phyloP scores from a whole-genome alignment of 2,888 invertebrate species.

The Cordilura impudica region DNA sequence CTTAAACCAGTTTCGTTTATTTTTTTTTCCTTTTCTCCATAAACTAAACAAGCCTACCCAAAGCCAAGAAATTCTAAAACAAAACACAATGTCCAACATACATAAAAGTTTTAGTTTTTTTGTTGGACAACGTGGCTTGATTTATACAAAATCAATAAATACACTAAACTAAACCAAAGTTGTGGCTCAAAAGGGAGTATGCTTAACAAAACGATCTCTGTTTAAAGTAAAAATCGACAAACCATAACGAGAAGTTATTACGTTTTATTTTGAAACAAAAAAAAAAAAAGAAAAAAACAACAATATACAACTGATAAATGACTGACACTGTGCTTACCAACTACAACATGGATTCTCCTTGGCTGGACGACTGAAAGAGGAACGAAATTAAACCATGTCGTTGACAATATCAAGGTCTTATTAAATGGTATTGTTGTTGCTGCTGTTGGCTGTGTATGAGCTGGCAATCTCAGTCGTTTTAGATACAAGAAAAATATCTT shows the following conservation, averaged over 20 bases:
- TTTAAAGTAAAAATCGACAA: conserved; percentile 49
- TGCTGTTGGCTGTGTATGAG: not conserved
- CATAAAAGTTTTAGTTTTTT: not conserved
- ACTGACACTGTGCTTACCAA: not conserved
- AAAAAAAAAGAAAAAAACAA: not conserved
- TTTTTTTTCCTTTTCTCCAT: too few species aligned
- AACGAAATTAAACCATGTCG: conserved; percentile 54
- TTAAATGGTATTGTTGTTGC: not conserved
- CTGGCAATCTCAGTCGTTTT: conserved; percentile 2
- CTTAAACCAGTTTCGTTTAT: conserved; percentile 52
- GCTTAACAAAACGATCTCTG: too few species aligned
- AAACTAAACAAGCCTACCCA: not conserved
- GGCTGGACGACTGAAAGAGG: not conserved
- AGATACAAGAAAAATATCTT: not conserved
- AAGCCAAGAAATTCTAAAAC: conserved; percentile 28
- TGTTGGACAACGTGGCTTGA: conserved; percentile 58
- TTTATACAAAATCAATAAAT: conserved; percentile 60
- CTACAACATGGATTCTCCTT: not conserved
- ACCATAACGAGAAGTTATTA: conserved; percentile 53
- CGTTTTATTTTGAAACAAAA: conserved; percentile 31
- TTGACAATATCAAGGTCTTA: conserved; percentile 66
- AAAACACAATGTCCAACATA: conserved; percentile 26
- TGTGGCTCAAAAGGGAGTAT: not conserved
- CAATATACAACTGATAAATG: conserved; percentile 43
- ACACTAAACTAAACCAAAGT: conserved; percentile 24